A percentile compares a stretch with the other conserved stretches of the same genome.
phyloP scores from a whole-genome alignment of 1,140 invertebrate species.

The Lanistes nyassanus region DNA sequence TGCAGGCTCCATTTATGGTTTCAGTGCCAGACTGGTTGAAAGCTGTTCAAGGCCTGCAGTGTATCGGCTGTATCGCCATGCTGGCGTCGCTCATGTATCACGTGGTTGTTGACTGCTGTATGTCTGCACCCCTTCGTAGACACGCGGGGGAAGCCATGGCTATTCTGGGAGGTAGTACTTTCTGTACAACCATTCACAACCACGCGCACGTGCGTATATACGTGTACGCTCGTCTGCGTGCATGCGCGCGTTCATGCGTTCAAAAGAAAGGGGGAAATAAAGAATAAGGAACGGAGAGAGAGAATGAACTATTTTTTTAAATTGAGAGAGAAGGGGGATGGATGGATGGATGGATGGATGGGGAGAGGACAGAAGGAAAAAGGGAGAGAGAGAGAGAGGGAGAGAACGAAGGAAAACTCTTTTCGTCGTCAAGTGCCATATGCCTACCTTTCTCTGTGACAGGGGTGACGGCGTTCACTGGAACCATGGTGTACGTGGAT shows the following conservation, averaged over 20 bases:
- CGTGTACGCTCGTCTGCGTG: too few relatives aligned
- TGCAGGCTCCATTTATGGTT: too few relatives aligned
- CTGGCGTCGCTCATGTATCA: not conserved
- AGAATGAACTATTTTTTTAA: not conserved
- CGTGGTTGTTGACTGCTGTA: not conserved
- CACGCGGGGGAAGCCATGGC: not conserved
- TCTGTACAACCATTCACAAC: not conserved
- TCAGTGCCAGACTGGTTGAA: not conserved
- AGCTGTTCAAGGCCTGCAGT: slow-evolving; percentile 3
- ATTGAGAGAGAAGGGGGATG: too few relatives aligned
- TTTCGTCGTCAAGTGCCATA: not conserved
- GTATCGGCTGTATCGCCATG: not conserved
- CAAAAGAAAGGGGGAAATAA: not conserved
- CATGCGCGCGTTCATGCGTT: not conserved
- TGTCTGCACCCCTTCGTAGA: not conserved
- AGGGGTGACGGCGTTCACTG: not conserved
- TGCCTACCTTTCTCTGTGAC: not conserved
- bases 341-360: too few relatives aligned
- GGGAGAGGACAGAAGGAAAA: too few relatives aligned
- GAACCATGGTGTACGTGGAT: not conserved
- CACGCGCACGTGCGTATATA: not conserved
- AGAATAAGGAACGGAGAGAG: not conserved
- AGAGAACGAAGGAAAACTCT: too few relatives aligned
- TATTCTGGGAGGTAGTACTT: not conserved
- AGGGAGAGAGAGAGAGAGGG: too few relatives aligned